Base-by-base conservation (phyloP, 2,113 vertebrate species). In the Trinectes maculatus region DNA sequence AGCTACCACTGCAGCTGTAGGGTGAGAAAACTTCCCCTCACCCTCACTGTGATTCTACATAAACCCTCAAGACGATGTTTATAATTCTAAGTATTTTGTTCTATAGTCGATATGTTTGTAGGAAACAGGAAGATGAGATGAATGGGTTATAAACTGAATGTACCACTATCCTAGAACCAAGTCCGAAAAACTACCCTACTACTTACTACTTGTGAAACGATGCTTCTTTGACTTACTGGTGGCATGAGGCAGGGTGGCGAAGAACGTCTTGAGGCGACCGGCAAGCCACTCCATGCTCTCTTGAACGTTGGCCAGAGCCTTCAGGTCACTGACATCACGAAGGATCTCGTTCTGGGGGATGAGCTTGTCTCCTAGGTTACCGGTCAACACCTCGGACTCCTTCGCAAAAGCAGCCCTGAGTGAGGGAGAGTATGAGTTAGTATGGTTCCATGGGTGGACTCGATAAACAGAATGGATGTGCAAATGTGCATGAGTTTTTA, bases 231-330 rank as follows among this genome's bases (percentile, higher is more conserved):
- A 94, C 96, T 98, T 63, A 99, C 98, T 89, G 60, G 95, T 94
- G 31, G 87, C 68, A 0, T 91, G 79, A 7, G 94, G 94, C 10
- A 98, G 93, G 85, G 44, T 94, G 87, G 91, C 84, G 60, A 96
- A 94, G 33, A 96, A 97, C 0, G 85, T 85, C 87, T 93, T 97
- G 26, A 95, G 95, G 12, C 95, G 94, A 3, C 83, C 88, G 0
- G 96, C 94, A 9, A 99, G 89, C 98, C 97, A 99, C 73, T 99
- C 98, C 93, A 99, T 92, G 92, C 98, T 99, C 84, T 99, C 98
- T 0, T 99, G 97, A 85, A 99, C 92, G 84, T 98, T 99, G 84
- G 97, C 97, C 88, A 99, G 91, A 21, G 97, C 95, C 80, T 98
- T 98, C 74, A 99, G 94, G 89, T 99, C 96, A 2, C 96, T 98